Evolutionary conservation across 1,140 invertebrate species (phyloP).

Genomic region (Diprion similis): DNA sequence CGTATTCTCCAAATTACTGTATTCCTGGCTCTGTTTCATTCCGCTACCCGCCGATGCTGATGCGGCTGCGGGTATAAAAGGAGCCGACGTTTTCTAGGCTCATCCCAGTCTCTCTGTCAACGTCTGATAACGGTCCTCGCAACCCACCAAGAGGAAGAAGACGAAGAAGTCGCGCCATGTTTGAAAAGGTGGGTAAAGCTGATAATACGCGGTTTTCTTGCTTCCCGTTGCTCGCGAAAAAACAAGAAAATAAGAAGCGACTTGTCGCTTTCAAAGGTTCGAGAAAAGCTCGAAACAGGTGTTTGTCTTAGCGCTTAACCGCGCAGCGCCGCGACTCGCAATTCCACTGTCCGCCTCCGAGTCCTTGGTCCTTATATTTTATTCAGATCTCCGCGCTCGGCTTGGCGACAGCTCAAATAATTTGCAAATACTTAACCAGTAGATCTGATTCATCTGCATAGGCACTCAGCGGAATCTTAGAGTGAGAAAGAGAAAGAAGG

Average conservation of each 20-base stretch:
- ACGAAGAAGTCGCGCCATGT: neutral
- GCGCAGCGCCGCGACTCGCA: too few species aligned
- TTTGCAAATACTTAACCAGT: slow-evolving; percentile 24
- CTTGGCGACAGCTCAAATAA: slow-evolving; percentile 27
- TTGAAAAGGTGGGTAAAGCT: neutral
- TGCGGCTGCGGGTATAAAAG: slow-evolving; percentile 50
- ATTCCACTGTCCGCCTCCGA: too few species aligned
- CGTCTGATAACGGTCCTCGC: neutral
- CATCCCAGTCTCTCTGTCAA: slow-evolving; percentile 42
- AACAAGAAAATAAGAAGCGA: neutral
- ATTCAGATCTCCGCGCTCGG: neutral
- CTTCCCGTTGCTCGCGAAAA: too few species aligned
- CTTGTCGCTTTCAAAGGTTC: neutral
- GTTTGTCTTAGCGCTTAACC: too few species aligned
- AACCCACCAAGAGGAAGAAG: neutral
- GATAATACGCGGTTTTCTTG: too few species aligned
- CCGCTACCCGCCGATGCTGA: slow-evolving; percentile 25
- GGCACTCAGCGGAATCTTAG: neutral
- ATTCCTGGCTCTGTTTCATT: slow-evolving; percentile 48
- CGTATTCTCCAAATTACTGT: slow-evolving; percentile 51
- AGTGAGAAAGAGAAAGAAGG: slow-evolving; percentile 6
- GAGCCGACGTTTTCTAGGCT: slow-evolving; percentile 30
- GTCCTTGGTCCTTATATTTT: neutral
- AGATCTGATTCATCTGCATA: slow-evolving; percentile 27
- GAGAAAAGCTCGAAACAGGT: too few species aligned